Base-by-base conservation (phyloP, 2,888 invertebrate species). In the Gonocerus acuteangulatus region DNA sequence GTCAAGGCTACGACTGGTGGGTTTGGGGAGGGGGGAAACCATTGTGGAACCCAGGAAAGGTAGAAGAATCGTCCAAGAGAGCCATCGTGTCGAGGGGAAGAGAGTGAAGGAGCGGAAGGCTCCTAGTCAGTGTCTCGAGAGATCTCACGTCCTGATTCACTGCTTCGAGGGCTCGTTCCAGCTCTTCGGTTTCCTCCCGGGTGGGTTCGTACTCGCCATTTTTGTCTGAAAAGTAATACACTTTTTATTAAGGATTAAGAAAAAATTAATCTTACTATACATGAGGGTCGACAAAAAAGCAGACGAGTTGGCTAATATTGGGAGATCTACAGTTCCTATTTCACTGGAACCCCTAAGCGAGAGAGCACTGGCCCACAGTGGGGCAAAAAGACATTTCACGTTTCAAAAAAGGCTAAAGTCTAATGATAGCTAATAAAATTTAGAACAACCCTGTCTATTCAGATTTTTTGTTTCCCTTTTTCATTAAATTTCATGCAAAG, bases 171-270 rank as follows among this genome's bases (percentile, higher is more conserved):
- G 91, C 92, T 63, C 91, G 83, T 72, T 92, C 91, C 69, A 93
- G 75, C 73, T 92, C 92, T 68, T 92, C 91, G 34, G 89, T 86
- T 74, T 93, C 92, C 71, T 89, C 91, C 72, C 83, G 80, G 51
- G 85, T 81, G 36, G 85, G 84, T 69, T 82, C 81, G 69, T 82
- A 83, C 67, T 82, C 83, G n/a, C 84, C 84, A 72, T 84, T 85
- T 73, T 82, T 82, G 72, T 82, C 82, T 82, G 70, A 13, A 73
- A 72, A 65, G 66, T 61, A 62, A 62, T 66, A 48, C 57, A 54
- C 22, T 1, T 56, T 11, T 23, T 36, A 11, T n/a, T n/a, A n/a
- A n/a, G n/a, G n/a, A n/a, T n/a, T n/a, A n/a, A n/a, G n/a, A n/a
- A n/a, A 22, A 22, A n/a, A n/a, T n/a, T n/a, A n/a, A n/a, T n/a